phyloP scores from a whole-genome alignment of 30 jellyfish, hydroid and myxozoan species.

The Pelagia noctiluca region DNA sequence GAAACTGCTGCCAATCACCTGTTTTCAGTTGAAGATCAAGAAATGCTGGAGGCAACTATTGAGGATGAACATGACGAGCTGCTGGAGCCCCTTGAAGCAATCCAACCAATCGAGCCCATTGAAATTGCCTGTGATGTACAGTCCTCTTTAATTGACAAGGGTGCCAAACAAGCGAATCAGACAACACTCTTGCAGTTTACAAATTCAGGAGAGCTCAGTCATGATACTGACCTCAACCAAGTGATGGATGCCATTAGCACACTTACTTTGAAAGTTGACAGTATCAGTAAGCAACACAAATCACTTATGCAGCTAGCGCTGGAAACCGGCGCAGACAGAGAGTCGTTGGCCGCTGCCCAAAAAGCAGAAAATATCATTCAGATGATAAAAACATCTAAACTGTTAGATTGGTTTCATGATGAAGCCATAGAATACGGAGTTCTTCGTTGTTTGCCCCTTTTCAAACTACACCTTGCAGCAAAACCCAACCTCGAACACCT shows the following conservation, averaged over 20 bases:
- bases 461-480: conserved; percentile 3
- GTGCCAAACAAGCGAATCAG: conserved; percentile 16
- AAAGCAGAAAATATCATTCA: conserved; percentile 25
- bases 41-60: background rate
- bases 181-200: background rate
- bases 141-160: too few species aligned
- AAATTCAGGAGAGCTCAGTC: background rate
- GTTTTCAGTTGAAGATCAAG: background rate
- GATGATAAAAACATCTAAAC: background rate
- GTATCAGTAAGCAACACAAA: background rate
- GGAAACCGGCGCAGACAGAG: background rate
- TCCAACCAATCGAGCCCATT: background rate
- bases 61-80: background rate
- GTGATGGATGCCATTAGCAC: background rate
- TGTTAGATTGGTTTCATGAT: conserved; percentile 45
- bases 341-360: background rate
- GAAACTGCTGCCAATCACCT: background rate
- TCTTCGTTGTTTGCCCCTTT: conserved; percentile 26
- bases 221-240: background rate
- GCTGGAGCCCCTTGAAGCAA: background rate
- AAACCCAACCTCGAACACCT: conserved; percentile 35
- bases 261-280: background rate
- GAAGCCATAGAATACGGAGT: conserved; percentile 23
- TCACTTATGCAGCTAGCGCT: background rate
- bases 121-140: background rate